Evolutionary conservation across 2,797 vertebrate species (phyloP).

Genomic region (Pteropus rufus): DNA sequence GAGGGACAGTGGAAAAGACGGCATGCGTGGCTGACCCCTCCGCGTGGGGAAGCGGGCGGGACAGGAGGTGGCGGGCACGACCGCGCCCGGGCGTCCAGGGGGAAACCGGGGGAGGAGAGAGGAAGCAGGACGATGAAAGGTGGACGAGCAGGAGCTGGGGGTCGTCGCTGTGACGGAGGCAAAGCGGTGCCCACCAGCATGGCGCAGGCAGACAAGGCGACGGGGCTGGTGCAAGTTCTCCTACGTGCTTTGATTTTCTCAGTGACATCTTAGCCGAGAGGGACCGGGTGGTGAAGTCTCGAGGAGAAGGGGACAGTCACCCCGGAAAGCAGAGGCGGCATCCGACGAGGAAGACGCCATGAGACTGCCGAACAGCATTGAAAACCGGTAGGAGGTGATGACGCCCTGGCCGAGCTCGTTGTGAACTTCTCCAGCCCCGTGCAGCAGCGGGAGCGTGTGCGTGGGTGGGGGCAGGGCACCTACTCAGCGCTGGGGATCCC

Average conservation of each 20-base stretch:
- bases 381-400: not conserved
- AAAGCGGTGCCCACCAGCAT: rapidly evolving
- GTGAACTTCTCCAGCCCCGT: rapidly evolving
- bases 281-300: not conserved
- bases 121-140: rapidly evolving
- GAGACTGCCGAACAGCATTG: rapidly evolving
- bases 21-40: rapidly evolving
- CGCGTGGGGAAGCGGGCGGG: not conserved
- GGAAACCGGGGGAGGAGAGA: too few species aligned
- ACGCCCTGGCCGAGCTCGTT: rapidly evolving
- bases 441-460: rapidly evolving
- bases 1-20: rapidly evolving
- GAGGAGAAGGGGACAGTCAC: not conserved
- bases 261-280: not conserved
- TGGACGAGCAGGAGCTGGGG: rapidly evolving
- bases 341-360: rapidly evolving
- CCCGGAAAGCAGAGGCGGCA: not conserved
- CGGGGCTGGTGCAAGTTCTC: not conserved
- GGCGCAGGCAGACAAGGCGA: rapidly evolving
- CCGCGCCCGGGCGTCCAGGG: not conserved
- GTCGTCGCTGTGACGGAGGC: rapidly evolving
- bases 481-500: rapidly evolving
- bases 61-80: too few species aligned
- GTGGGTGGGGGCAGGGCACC: rapidly evolving
- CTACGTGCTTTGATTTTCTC: not conserved